Conservation (phyloP, 2,888 invertebrate species). For the Habroteleia sp. region DNA sequence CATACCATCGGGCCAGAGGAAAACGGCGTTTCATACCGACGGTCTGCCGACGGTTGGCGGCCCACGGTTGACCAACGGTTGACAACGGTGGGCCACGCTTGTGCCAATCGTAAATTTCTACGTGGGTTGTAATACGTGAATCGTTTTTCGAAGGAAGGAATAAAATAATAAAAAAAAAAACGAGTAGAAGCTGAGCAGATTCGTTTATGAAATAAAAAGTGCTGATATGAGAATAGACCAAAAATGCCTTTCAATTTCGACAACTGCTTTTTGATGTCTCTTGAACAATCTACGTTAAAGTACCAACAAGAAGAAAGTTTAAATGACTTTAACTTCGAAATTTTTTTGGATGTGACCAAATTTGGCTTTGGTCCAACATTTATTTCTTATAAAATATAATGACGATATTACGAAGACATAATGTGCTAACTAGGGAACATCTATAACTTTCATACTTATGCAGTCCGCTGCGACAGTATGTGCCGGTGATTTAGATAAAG, state of each 20-base stretch:
- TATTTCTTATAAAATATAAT: slow-evolving; percentile 43
- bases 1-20: too few relatives aligned
- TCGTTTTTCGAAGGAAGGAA: slow-evolving; percentile 8
- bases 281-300: slow-evolving; percentile 39
- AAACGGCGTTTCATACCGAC: too few relatives aligned
- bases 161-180: slow-evolving; percentile 4
- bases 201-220: slow-evolving; percentile 23
- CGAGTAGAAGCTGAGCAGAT: neutral
- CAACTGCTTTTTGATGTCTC: slow-evolving; percentile 55
- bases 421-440: slow-evolving; percentile 48
- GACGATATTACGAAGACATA: slow-evolving; percentile 36
- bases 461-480: slow-evolving; percentile 31
- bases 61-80: too few relatives aligned
- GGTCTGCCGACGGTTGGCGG: too few relatives aligned
- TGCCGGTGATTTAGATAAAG: slow-evolving; percentile 37
- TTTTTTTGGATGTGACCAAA: slow-evolving; percentile 47
- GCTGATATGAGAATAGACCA: slow-evolving; percentile 33
- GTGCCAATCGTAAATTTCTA: too few relatives aligned
- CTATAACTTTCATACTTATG: slow-evolving; percentile 51
- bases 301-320: slow-evolving; percentile 49
- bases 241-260: slow-evolving; percentile 45
- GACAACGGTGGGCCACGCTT: too few relatives aligned
- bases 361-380: slow-evolving; percentile 36
- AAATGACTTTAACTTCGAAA: slow-evolving; percentile 49
- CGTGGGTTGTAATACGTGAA: slow-evolving; percentile 14